A percentile compares a stretch with the other conserved stretches of the same genome.
These are phyloP conservation scores for Microplitis mediator DNA, from an alignment of 1,140 invertebrate genomes.

Conservation along the genomic window DNA sequence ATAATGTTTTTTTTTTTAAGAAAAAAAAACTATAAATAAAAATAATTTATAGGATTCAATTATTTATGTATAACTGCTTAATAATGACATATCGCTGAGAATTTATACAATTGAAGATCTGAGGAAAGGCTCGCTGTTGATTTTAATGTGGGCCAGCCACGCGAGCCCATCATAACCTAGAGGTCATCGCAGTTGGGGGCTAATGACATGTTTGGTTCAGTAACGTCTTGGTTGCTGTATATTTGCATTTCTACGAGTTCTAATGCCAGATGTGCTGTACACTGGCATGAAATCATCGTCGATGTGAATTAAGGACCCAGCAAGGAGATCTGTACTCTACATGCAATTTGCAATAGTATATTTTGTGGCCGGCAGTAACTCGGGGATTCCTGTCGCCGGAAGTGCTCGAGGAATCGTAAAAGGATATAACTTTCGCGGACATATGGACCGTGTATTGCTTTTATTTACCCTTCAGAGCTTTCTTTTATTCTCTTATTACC, in stretches of 20 bases:
- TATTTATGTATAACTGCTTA: neutral
- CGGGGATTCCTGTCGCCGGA: neutral
- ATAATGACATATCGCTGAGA: constrained; percentile 18
- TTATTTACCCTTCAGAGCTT: constrained; percentile 39
- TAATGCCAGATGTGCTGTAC: constrained; percentile 19
- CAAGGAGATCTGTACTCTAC: neutral
- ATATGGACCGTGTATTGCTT: constrained; percentile 40
- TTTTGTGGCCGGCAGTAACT: neutral
- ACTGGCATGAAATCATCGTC: too few species aligned
- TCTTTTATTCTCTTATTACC: constrained; percentile 7
- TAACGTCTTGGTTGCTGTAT: constrained; percentile 24
- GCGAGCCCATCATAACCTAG: constrained; percentile 58
- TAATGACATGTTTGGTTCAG: constrained; percentile 41
- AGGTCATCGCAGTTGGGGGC: constrained; percentile 44
- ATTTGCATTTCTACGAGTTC: constrained; percentile 50
- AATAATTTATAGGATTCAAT: neutral
- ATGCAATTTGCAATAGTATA: constrained; percentile 4
- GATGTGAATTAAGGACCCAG: too few species aligned
- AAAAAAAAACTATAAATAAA: too few species aligned
- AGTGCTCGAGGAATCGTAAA: constrained; percentile 9
- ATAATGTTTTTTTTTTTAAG: too few species aligned
- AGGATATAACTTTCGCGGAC: constrained; percentile 45
- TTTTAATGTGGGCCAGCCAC: constrained; percentile 57
- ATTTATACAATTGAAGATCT: constrained; percentile 47
- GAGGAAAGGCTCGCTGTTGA: constrained; percentile 26